These are phyloP conservation scores for Cynocephalus volans DNA, from an alignment of 2,113 vertebrate genomes.

Conservation along the genomic window DNA sequence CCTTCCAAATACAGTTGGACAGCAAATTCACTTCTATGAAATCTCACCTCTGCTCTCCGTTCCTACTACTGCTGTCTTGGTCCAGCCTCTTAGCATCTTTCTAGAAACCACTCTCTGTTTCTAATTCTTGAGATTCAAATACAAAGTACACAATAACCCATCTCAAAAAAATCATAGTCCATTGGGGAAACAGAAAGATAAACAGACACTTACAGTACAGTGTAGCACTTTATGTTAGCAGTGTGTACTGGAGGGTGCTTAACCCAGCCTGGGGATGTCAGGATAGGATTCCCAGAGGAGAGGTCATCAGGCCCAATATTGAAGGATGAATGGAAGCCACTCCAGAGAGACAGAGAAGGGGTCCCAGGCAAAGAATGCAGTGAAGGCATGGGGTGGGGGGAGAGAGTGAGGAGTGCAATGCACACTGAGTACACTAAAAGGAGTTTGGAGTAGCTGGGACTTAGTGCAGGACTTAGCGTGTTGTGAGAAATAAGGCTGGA, in stretches of 20 bases:
- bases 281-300: background rate
- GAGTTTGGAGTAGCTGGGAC: background rate
- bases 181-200: background rate
- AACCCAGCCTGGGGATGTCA: background rate
- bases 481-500: background rate
- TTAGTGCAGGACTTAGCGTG: fast-evolving
- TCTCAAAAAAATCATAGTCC: background rate
- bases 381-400: background rate
- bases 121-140: background rate
- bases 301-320: background rate
- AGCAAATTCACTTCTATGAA: background rate
- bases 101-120: background rate
- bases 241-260: no score
- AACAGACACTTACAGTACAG: background rate
- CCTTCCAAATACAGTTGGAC: background rate
- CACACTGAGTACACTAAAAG: background rate
- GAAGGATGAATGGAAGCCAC: background rate
- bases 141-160: background rate
- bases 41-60: background rate
- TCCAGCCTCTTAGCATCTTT: background rate
- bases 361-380: background rate
- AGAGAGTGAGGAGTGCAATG: no score
- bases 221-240: background rate
- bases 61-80: background rate
- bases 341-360: background rate